These are phyloP conservation scores for Pygmarrhopalites habei DNA, from an alignment of 1,140 invertebrate genomes.

Conservation along the genomic window DNA sequence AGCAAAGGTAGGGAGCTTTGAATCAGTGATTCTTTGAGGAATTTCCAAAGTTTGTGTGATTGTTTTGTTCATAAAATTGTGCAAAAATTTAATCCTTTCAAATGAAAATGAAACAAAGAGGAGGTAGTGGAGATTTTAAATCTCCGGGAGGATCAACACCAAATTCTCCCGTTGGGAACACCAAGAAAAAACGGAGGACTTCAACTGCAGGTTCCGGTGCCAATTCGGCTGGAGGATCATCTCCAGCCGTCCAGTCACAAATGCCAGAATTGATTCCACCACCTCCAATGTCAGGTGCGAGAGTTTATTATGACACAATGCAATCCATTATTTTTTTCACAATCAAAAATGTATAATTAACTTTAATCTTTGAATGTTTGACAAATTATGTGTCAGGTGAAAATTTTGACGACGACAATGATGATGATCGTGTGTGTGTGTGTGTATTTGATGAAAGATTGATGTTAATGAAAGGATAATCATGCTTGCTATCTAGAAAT, in stretches of 20 bases:
- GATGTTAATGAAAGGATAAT: no score
- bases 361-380: no score
- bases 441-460: no score
- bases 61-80: background rate
- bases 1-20: no score
- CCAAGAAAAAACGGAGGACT: conserved; percentile 57
- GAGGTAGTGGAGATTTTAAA: conserved; percentile 47
- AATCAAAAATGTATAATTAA: conserved; percentile 8
- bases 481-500: no score
- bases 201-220: conserved; percentile 45
- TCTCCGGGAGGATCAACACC: conserved; percentile 44
- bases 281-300: conserved; percentile 56
- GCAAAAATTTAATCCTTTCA: background rate
- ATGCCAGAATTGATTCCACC: conserved; percentile 72
- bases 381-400: no score
- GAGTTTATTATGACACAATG: no score
- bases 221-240: conserved; percentile 30
- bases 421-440: no score
- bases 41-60: no score
- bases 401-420: no score
- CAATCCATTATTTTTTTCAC: background rate
- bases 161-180: conserved; percentile 46
- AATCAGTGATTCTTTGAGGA: no score
- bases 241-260: conserved; percentile 49
- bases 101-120: conserved; percentile 27